Percentiles rank a stretch among this genome's conserved stretches.
Conservation (phyloP, 2,888 invertebrate species). For the Ptychoptera contaminata region DNA sequence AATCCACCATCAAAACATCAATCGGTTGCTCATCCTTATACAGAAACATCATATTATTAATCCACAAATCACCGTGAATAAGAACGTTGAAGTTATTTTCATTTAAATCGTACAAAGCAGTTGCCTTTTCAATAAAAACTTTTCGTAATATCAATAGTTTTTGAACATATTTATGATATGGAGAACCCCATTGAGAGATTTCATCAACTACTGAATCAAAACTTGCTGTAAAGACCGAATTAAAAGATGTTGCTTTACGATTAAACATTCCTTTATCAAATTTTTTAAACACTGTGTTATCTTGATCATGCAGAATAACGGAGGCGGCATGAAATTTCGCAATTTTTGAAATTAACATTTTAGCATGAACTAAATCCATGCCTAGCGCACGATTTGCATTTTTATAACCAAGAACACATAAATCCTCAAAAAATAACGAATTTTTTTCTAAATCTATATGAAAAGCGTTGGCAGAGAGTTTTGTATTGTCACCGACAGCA, state of each 20-base stretch:
- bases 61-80: conserved; percentile 30
- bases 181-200: neutral
- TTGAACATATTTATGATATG: conserved; percentile 1
- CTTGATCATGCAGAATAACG: conserved; percentile 30
- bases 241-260: conserved; percentile 4
- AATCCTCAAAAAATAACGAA: conserved; percentile 26
- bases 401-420: conserved; percentile 17
- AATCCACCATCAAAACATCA: conserved; percentile 9
- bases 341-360: conserved; percentile 26
- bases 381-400: conserved; percentile 23
- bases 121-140: neutral
- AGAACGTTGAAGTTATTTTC: conserved; percentile 18
- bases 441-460: conserved; percentile 21
- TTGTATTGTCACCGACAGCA: conserved; percentile 17
- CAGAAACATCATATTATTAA: conserved; percentile 28
- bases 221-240: conserved; percentile 1
- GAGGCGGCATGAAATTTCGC: conserved; percentile 37
- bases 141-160: conserved; percentile 2
- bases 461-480: conserved; percentile 24
- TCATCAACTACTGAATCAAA: neutral
- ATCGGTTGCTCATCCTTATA: conserved; percentile 11
- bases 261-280: conserved; percentile 12
- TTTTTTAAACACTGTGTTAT: conserved; percentile 10
- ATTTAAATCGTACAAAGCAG: neutral
- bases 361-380: conserved; percentile 29